Conservation (phyloP, 2,113 vertebrate species). For the Bagarius yarrelli region DNA sequence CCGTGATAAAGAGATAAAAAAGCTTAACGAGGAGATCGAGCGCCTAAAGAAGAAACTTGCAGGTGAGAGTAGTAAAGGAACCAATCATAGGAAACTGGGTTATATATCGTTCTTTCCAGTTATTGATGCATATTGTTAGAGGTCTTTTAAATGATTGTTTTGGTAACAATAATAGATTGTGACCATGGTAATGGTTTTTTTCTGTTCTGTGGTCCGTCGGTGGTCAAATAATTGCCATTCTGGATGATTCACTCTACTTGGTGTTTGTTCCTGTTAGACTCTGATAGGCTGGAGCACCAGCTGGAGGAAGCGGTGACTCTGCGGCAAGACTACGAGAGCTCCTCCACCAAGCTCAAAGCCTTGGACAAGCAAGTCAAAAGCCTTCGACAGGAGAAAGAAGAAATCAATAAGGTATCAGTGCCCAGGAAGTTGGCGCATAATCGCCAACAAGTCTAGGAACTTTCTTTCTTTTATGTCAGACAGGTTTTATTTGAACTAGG, state of each 20-base stretch:
- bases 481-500: not conserved
- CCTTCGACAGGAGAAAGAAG: constrained; percentile 87
- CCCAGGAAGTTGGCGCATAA: not conserved
- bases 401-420: constrained; percentile 86
- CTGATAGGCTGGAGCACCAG: constrained; percentile 85
- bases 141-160: not conserved
- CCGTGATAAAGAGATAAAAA: constrained; percentile 90
- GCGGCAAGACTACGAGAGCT: constrained; percentile 86
- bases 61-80: constrained; percentile 68
- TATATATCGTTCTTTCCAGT: not conserved
- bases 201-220: not conserved
- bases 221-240: not conserved
- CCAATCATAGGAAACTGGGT: not conserved
- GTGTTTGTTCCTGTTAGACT: constrained; percentile 70
- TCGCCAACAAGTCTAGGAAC: not conserved
- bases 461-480: not conserved
- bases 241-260: not conserved
- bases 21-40: constrained; percentile 93
- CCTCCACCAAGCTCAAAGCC: constrained; percentile 80
- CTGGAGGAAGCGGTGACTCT: constrained; percentile 84
- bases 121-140: not conserved
- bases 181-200: not conserved
- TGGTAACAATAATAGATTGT: not conserved
- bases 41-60: constrained; percentile 88
- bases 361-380: constrained; percentile 87